Base-by-base conservation (phyloP, 2,797 vertebrate species). In the Manis pentadactyla region DNA sequence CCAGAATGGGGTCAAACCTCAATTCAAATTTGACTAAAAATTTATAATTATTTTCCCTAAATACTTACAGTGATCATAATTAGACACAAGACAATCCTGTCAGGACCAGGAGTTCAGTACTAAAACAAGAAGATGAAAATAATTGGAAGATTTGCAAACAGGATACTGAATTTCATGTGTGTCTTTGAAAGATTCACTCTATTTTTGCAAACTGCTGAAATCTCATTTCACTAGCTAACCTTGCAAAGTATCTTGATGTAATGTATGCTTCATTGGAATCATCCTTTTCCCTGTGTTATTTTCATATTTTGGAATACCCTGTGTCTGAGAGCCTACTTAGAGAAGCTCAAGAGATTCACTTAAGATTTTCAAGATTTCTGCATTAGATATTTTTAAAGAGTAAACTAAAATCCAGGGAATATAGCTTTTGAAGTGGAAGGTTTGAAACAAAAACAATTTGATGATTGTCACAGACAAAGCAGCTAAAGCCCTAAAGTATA, bases 371-470 rank as follows among this genome's bases (percentile, higher is more conserved):
- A 71, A 55, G 68, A 84, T 71, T 88, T 91, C 69, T 68, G 29
- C 55, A 46, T 81, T 92, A 94, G 91, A 39, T 89, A 39, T 73
- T 85, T 94, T 95, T 78, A 92, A 92, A 79, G 42, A 94, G 37
- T 34, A 82, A 93, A 90, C 78, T 55, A 74, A 73, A 78, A 96
- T 68, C 66, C 21, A 83, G 37, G 37, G 31, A 92, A 55, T 87
- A 69, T 42, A 49, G 39, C 51, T 92, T 95, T 82, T 64, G 81
- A 95, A 77, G 39, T 82, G 51, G 42, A 69, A 93, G 66, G 57
- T 74, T 69, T 85, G 79, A 92, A 96, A 84, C 81, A 94, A 84
- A 91, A 95, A 87, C 49, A 95, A 75, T 85, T 39, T 88, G 75
- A 79, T 94, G 59, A 93, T 29, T 91, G 29, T 86, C 88, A 69